These are phyloP conservation scores for Oryctolagus cuniculus DNA, from an alignment of 2,113 vertebrate species.

Conservation along the genomic window mOryCun1.1 NC_091443.1:25405501-25406000, in stretches of 20 bases:
- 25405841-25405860: constrained; percentile 8
- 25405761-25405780: constrained; percentile 27
- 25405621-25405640: neutral
- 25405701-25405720: constrained; percentile 67
- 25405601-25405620: neutral
- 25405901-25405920: neutral
- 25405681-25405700: neutral
- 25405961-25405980: neutral
- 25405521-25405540: constrained; percentile 29
- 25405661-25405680: neutral
- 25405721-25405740: neutral
- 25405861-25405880: constrained; percentile 12
- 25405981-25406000: neutral
- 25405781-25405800: neutral
- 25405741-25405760: neutral
- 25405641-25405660: constrained; percentile 11
- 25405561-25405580: neutral
- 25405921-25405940: neutral
- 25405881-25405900: neutral
- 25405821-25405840: neutral
- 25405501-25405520: neutral
- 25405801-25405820: neutral
- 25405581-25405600: neutral
- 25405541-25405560: neutral
- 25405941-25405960: constrained; percentile 21